phyloP scores from a whole-genome alignment of 1,140 invertebrate species.

The Diprion similis region DNA sequence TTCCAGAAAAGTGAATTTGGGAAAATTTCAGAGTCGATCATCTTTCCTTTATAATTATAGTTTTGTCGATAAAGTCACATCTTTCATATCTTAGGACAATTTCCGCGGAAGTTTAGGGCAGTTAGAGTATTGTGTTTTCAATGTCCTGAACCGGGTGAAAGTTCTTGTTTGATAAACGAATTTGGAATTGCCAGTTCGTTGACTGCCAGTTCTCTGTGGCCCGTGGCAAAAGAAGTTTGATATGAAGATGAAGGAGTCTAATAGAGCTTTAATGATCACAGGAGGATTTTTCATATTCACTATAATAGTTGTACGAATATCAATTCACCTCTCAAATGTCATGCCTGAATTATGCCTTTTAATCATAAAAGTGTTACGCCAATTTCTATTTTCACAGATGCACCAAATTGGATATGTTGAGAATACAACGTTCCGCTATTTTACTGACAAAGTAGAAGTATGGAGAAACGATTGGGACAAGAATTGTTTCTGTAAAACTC shows the following conservation, averaged over 20 bases:
- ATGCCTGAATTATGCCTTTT: background rate
- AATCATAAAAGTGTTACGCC: background rate
- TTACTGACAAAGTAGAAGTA: conserved; percentile 1
- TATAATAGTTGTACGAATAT: conserved; percentile 1
- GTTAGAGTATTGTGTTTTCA: conserved; percentile 6
- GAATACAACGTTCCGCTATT: conserved; percentile 9
- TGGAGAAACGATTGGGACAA: background rate
- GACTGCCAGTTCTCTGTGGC: conserved; percentile 28
- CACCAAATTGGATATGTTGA: background rate
- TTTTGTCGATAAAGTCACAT: no score
- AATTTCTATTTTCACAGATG: conserved; percentile 5
- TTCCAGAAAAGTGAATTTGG: background rate
- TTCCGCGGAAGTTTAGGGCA: conserved; percentile 8
- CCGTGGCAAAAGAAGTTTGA: conserved; percentile 34
- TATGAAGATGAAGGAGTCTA: conserved; percentile 24
- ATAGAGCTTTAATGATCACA: conserved; percentile 10
- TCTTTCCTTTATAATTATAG: background rate
- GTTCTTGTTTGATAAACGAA: conserved; percentile 19
- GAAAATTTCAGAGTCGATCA: background rate
- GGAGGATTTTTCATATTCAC: conserved; percentile 11
- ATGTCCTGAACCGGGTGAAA: background rate
- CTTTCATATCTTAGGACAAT: background rate
- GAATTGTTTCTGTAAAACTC: background rate
- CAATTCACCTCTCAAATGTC: background rate
- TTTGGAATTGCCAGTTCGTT: no score